Percentiles rank a stretch among this genome's conserved stretches.
Evolutionary conservation across 2,888 invertebrate species (phyloP).

Genomic region (Creontiades dilutus): DNA sequence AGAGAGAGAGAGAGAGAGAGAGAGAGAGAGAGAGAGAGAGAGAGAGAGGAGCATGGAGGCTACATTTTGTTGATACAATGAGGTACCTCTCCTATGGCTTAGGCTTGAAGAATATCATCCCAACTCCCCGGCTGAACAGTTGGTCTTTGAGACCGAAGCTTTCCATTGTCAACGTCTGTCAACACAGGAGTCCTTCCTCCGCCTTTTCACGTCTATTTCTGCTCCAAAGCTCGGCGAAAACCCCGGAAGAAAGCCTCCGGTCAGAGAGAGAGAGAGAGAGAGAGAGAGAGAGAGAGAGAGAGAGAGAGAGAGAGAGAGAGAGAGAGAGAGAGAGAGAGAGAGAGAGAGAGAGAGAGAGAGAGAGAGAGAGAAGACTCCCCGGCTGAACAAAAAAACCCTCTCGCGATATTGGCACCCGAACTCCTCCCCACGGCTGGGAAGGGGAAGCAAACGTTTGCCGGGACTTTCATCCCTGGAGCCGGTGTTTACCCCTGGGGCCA

Average conservation of each 20-base stretch:
- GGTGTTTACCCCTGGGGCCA: constrained; percentile 56
- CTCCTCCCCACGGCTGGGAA: background rate
- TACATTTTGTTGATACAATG: too few species aligned
- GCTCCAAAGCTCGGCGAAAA: background rate
- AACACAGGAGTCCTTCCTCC: constrained; percentile 6
- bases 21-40: too few species aligned
- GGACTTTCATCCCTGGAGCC: constrained; percentile 15
- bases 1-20: too few species aligned
- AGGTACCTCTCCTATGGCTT: too few species aligned
- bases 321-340: too few species aligned
- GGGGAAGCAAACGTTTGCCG: constrained; percentile 37
- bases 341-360: too few species aligned
- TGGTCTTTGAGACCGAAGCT: background rate
- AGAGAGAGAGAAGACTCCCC: too few species aligned
- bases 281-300: too few species aligned
- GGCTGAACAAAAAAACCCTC: constrained; percentile 14
- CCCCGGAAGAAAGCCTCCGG: constrained; percentile 27
- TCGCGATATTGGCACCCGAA: constrained; percentile 42
- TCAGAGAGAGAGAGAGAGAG: too few species aligned
- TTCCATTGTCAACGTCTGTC: constrained; percentile 49
- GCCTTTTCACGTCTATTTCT: background rate
- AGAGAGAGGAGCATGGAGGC: too few species aligned
- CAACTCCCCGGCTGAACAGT: background rate
- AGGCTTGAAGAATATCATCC: background rate
- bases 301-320: too few species aligned